A percentile compares a stretch with the other conserved stretches of the same genome.
Evolutionary conservation across 2,113 vertebrate species (phyloP).

Genomic region (Phycodurus eques): DNA sequence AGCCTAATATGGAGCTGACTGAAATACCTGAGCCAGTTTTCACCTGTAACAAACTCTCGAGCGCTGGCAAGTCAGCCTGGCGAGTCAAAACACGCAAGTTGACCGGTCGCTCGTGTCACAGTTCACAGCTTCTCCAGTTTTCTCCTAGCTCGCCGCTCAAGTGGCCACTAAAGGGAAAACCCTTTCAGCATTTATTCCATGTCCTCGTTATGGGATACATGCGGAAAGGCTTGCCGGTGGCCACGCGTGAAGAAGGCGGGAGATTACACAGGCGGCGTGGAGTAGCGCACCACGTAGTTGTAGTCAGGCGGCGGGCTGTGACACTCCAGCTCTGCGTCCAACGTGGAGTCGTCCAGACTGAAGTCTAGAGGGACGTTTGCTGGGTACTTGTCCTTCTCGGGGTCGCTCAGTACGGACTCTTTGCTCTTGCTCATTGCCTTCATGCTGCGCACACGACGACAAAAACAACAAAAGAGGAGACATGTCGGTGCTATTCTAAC

Average conservation of each 20-base stretch:
- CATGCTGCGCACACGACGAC: constrained; percentile 73
- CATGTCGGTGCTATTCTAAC: too few species aligned
- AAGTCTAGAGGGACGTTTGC: constrained; percentile 74
- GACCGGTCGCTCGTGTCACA: background rate
- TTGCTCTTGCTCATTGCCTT: constrained; percentile 85
- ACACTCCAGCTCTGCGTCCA: constrained; percentile 83
- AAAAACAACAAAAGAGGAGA: too few species aligned
- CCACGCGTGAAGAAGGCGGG: background rate
- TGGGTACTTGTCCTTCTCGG: constrained; percentile 77
- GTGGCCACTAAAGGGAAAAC: too few species aligned
- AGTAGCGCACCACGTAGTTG: constrained; percentile 88
- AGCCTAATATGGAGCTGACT: constrained; percentile 20
- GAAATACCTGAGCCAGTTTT: constrained; percentile 75
- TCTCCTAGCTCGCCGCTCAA: background rate
- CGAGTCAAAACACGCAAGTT: background rate
- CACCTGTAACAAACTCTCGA: constrained; percentile 29
- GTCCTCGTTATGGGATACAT: background rate
- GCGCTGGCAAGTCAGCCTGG: background rate
- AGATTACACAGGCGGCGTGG: constrained; percentile 80
- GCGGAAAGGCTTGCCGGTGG: constrained; percentile 20
- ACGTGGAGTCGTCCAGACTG: constrained; percentile 78
- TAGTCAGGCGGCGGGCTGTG: constrained; percentile 92
- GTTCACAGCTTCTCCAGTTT: background rate
- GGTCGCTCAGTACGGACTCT: constrained; percentile 80
- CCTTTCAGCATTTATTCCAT: background rate